Base-by-base conservation (phyloP, 2,113 vertebrate species). In the Oxyura jamaicensis region DNA sequence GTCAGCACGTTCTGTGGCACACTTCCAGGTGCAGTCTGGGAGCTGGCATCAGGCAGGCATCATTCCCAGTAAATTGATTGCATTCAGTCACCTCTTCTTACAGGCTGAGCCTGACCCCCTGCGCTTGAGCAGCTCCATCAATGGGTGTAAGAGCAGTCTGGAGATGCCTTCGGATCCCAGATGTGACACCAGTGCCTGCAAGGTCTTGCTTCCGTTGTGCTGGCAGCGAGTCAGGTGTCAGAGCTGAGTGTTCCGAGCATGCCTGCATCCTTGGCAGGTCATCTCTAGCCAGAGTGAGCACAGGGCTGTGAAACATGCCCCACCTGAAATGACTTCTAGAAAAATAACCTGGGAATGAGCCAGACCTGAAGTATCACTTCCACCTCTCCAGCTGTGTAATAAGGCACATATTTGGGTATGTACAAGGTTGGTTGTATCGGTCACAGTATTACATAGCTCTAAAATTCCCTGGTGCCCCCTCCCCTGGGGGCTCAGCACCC, bases 381-480 rank as follows among this genome's bases (percentile, higher is more conserved):
- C 55, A 48, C 14, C 20, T 55, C 50, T 44, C 74, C 28, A 19
- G 19, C 23, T 48, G 10, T 59, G 31, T 33, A 3, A 19, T 21
- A 17, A 53, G 58, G 46, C 8, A 5, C 2, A 0, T 22, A 4
- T 5, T 55, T 44, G 8, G 2, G 11, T 44, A 11, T 25, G 52
- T 33, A 6, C 2, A 21, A 31, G 23, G n/a, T 33, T 65, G n/a
- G 8, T 52, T 39, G 60, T 42, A 79, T 48, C 0, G 0, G 48
- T 60, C 5, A 0, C 29, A 25, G 29, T 26, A n/a, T 68, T 86
- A 55, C 4, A 50, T 22, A 63, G 55, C 39, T 69, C 72, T 31
- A 2, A 42, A 56, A 39, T 39, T 56, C 33, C 7, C 52, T 50
- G 17, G 13, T 5, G 6, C 21, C 14, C 17, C 11, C 73, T 74